These are phyloP conservation scores for Fulica atra DNA, from an alignment of 2,113 vertebrate genomes.

Conservation along the genomic window DNA sequence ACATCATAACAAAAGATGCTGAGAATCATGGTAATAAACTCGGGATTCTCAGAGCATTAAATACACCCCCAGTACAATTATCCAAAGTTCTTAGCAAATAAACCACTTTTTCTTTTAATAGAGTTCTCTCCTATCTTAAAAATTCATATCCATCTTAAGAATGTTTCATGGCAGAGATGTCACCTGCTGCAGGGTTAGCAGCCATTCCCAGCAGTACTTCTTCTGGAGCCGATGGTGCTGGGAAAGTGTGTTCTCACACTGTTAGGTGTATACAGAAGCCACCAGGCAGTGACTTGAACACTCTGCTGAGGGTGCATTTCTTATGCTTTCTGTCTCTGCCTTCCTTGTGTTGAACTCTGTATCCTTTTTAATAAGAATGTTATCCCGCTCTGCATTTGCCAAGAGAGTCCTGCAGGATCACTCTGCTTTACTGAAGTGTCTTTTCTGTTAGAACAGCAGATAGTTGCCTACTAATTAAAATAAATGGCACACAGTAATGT, in stretches of 20 bases:
- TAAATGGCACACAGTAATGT: neutral
- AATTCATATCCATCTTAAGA: neutral
- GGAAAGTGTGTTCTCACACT: neutral
- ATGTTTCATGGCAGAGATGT: neutral
- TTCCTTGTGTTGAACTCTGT: neutral
- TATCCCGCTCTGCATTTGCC: neutral
- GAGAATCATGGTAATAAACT: neutral
- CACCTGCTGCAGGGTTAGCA: neutral
- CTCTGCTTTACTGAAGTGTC: neutral
- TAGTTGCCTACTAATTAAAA: conserved; percentile 30
- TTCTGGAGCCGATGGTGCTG: neutral
- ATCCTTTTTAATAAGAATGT: neutral
- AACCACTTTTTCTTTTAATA: neutral
- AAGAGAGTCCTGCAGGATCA: neutral
- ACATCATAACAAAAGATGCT: neutral
- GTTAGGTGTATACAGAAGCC: neutral
- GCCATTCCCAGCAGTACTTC: neutral
- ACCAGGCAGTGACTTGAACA: neutral
- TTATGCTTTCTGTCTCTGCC: neutral
- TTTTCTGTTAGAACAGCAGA: conserved; percentile 22
- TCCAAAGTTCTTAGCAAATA: neutral
- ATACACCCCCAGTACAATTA: neutral
- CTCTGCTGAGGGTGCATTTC: neutral
- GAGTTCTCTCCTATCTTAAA: neutral
- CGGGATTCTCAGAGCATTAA: neutral